A percentile compares a stretch with the other conserved stretches of the same genome.
Evolutionary conservation across 2,797 vertebrate species (phyloP).

Genomic region (Urophycis tenuis): DNA sequence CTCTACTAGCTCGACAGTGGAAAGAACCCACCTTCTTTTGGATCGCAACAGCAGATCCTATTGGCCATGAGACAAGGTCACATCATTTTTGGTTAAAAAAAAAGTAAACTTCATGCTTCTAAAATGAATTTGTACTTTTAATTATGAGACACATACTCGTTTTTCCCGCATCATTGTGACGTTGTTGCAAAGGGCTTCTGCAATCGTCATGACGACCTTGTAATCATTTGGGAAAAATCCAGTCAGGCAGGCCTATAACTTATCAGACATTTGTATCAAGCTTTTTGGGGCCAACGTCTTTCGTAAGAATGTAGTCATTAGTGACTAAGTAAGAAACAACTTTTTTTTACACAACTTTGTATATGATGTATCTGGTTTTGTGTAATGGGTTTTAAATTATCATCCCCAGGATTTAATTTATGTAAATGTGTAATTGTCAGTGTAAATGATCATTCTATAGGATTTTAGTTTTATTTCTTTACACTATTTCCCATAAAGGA

Average conservation of each 20-base stretch:
- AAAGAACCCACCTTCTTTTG: conserved; percentile 80
- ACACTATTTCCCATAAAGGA: too few relatives aligned
- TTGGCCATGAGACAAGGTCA: neutral
- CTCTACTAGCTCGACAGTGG: conserved; percentile 73
- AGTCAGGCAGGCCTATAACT: neutral
- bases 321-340: neutral
- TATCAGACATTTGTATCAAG: too few relatives aligned
- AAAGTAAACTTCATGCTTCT: neutral
- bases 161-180: neutral
- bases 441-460: neutral
- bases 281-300: too few relatives aligned
- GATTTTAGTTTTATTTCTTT: neutral
- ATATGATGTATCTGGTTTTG: too few relatives aligned
- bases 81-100: neutral
- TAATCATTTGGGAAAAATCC: neutral
- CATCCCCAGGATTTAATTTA: too few relatives aligned
- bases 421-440: neutral
- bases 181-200: neutral
- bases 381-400: too few relatives aligned
- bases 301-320: too few relatives aligned
- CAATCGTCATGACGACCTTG: neutral
- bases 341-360: neutral
- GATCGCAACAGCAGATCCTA: conserved; percentile 63
- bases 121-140: neutral
- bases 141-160: neutral